Conservation (phyloP, 2,797 vertebrate genomes). For the Apodemus agrarius region DNA sequence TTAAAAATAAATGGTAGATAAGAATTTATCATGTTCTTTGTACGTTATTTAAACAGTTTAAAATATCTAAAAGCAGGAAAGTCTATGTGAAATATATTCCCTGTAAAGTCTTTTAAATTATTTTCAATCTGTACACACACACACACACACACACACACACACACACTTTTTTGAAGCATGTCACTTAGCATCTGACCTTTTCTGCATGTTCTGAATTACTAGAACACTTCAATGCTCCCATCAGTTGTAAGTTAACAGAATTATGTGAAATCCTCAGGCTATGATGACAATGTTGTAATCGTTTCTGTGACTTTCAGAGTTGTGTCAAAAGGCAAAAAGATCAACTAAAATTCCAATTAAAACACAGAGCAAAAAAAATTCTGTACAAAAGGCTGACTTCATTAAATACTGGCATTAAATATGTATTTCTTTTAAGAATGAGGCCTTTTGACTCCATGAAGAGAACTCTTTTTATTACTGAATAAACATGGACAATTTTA, state of each 20-base stretch:
- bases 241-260: conserved; percentile 45
- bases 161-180: not conserved
- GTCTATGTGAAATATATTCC: not conserved
- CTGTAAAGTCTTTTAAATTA: not conserved
- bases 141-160: not conserved
- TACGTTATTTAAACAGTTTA: conserved; percentile 15
- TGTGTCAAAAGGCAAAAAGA: conserved; percentile 66
- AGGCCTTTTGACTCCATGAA: conserved; percentile 36
- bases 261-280: conserved; percentile 35
- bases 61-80: not conserved
- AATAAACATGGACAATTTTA: conserved; percentile 57
- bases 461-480: conserved; percentile 39
- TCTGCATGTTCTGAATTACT: conserved; percentile 17
- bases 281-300: conserved; percentile 61
- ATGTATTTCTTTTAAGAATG: conserved; percentile 68
- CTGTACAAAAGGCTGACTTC: conserved; percentile 67
- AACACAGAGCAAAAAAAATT: conserved; percentile 68
- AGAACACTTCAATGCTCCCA: not conserved
- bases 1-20: not conserved
- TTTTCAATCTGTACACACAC: not conserved
- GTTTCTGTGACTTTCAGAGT: conserved; percentile 62
- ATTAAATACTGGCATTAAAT: conserved; percentile 74
- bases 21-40: not conserved
- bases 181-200: conserved; percentile 11
- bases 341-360: conserved; percentile 78